Conservation (phyloP, 2,797 vertebrate species). For the Gorsachius magnificus region DNA sequence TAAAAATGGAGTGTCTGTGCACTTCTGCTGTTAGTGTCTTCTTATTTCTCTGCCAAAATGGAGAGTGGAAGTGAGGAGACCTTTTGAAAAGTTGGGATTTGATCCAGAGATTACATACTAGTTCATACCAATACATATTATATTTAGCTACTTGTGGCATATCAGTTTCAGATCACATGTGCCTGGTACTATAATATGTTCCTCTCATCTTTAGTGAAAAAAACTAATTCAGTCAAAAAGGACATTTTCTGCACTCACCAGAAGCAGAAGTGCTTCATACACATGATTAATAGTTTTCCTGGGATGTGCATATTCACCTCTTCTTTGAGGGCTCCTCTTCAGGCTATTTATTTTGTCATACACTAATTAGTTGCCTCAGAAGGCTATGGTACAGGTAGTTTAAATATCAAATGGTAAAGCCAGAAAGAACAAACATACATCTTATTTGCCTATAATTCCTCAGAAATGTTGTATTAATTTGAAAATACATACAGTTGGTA, state of each 20-base stretch:
- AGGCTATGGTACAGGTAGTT: background rate
- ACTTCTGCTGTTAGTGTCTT: background rate
- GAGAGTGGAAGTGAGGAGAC: background rate
- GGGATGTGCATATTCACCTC: background rate
- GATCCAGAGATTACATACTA: background rate
- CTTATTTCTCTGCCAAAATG: background rate
- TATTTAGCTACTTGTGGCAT: background rate
- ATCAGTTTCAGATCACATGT: background rate
- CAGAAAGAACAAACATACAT: background rate
- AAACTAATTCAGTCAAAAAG: background rate
- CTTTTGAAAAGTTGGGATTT: background rate
- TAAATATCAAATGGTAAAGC: background rate
- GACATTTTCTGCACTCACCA: background rate
- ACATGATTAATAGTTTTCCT: background rate
- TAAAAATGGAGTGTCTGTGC: conserved; percentile 9
- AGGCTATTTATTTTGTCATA: background rate
- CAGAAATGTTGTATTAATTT: background rate
- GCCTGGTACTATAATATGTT: background rate
- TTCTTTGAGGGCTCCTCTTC: background rate
- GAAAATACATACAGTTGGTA: background rate
- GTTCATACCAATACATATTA: background rate
- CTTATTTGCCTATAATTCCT: background rate
- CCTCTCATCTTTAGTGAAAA: background rate
- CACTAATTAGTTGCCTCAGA: background rate
- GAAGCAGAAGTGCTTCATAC: background rate